Base-by-base conservation (phyloP, 2,888 invertebrate species). In the Monopis laevigella region DNA sequence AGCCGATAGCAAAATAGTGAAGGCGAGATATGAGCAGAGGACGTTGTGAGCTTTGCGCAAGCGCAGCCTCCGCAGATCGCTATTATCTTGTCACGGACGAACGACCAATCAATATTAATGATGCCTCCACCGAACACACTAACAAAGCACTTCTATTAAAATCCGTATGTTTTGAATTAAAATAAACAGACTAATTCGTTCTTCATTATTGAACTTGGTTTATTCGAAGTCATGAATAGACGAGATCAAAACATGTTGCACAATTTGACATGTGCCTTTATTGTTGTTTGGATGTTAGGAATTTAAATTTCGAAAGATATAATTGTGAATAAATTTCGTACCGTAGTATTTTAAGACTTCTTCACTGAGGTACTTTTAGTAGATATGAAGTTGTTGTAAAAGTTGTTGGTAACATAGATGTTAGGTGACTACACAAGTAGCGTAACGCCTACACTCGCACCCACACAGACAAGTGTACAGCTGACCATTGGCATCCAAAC, bases 21-120 rank as follows among this genome's bases (percentile, higher is more conserved):
- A 21, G 24, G 24, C 24, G 8, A 21, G 24, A 5, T 21, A 21
- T 21, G 24, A 8, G 24, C 10, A 32, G 32, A 32, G 32, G 32
- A 17, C 32, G 10, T 32, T 17, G 32, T 17, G n/a, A 7, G 3
- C 16, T 32, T 32, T 32, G 32, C 32, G 32, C 10, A 32, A 32
- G 32, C 30, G 30, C 30, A 30, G 13, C 30, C 30, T 30, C 30
- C 30, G 13, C 30, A 32, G 10, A 32, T 17, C 14, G 28, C 11
- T 11, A 32, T 32, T 17, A 32, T 32, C 32, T 32, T 32, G 32
- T 32, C 32, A 32, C 32, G 32, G 32, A 32, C 32, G 17, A 32
- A 14, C 32, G 32, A 32, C 32, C 32, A 32, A 32, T 32, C 32
- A 32, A 32, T 32, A 32, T 32, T 32, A 32, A 32, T 32, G 32